phyloP scores from a whole-genome alignment of 2,797 vertebrate species.

The Rhinella marina region DNA sequence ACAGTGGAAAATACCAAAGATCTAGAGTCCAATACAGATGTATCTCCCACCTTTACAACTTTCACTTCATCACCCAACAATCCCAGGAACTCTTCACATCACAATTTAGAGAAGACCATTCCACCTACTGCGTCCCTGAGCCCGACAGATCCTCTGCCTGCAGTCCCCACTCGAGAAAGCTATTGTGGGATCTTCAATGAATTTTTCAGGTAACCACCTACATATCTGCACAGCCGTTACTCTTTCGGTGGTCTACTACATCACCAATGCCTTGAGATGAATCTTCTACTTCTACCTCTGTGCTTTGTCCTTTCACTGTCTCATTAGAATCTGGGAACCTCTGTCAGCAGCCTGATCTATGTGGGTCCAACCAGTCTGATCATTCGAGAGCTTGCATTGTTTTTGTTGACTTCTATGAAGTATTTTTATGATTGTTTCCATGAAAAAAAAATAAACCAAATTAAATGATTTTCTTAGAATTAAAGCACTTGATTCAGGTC shows the following conservation, averaged over 20 bases:
- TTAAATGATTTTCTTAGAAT: conserved; percentile 76
- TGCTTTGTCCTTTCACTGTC: conserved; percentile 19
- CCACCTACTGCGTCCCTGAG: conserved; percentile 38
- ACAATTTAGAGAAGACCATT: conserved; percentile 62
- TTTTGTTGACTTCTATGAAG: conserved; percentile 82
- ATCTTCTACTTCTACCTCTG: conserved; percentile 58
- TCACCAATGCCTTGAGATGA: conserved; percentile 62
- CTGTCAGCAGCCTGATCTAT: conserved; percentile 64
- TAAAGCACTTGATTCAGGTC: conserved; percentile 65
- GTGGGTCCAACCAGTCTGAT: conserved; percentile 67
- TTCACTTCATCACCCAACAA: conserved; percentile 60
- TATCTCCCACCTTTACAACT: conserved; percentile 42
- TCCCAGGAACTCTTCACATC: conserved; percentile 65
- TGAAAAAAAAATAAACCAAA: conserved; percentile 74
- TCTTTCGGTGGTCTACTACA: conserved; percentile 65
- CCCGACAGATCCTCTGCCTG: conserved; percentile 66
- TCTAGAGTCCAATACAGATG: conserved; percentile 48
- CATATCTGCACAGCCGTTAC: conserved; percentile 60
- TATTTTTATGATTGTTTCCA: conserved; percentile 77
- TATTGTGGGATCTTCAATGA: conserved; percentile 75
- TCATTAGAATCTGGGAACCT: conserved; percentile 68
- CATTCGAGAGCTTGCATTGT: conserved; percentile 65
- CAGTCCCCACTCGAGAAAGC: conserved; percentile 83
- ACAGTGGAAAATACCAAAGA: conserved; percentile 62
- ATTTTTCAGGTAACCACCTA: conserved; percentile 77